Base-by-base conservation (phyloP, 2,113 vertebrate genomes). In the Cyphomyrus plagiostoma region DNA sequence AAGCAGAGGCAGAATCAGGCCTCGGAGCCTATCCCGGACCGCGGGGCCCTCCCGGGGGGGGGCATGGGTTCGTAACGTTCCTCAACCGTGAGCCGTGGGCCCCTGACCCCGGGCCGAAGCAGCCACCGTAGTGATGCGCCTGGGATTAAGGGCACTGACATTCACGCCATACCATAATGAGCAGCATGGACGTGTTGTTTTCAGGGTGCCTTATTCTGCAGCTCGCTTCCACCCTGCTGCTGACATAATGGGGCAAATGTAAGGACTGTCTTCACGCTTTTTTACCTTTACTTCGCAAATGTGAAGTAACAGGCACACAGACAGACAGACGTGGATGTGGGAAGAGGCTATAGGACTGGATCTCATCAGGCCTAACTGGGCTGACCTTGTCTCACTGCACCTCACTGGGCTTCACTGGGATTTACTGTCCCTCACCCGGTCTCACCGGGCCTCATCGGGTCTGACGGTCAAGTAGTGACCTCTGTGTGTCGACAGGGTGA, bases 91-190 rank as follows among this genome's bases (percentile, higher is more conserved):
- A 77, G 70, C 70, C 70, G 15, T 77, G 74, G 35, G 35, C 35
- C 74, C 62, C 26, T 70, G n/a, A 89, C 89, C 88, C 19, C 92
- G 92, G 92, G 93, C 93, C 92, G 94, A 87, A 93, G 82, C 86
- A 93, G 93, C 91, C 92, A 94, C 93, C 91, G 90, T 91, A 92
- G 90, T 93, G 94, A 93, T 94, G 91, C 90, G 48, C 39, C 90
- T 4, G 87, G 92, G 92, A 94, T 95, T 95, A 95, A 49, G 70
- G 90, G 90, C 82, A 62, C 85, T 89, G 90, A 91, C 89, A 92
- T 89, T 88, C 89, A 89, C 53, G 88, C 58, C 46, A 4, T 87
- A 39, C 45, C 70, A 58, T 87, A 88, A 90, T 91, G 90, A 89
- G 86, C 26, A 74, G 66, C 89, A 45, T 42, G 82, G 66, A 88